phyloP scores from a whole-genome alignment of 2,888 invertebrate genomes.

The Scaptomyza cyrtandrae region DNA sequence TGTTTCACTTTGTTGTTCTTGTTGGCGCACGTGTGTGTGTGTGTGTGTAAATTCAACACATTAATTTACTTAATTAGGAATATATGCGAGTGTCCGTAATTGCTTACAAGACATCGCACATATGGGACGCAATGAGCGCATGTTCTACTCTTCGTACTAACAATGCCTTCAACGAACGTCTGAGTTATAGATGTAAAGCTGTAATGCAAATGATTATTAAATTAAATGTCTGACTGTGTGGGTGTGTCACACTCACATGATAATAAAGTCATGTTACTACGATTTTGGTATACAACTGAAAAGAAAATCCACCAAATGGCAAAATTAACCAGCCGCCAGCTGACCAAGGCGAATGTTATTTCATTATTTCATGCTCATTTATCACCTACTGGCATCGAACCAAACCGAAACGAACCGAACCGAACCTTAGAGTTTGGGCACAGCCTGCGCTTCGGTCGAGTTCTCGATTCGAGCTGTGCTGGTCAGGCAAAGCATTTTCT shows the following conservation, averaged over 20 bases:
- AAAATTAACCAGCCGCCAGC: constrained; percentile 46
- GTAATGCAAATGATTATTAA: constrained; percentile 74
- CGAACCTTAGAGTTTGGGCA: constrained; percentile 6
- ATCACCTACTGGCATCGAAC: constrained; percentile 70
- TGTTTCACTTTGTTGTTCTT: constrained; percentile 65
- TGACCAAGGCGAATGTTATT: constrained; percentile 65
- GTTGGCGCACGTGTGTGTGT: constrained; percentile 61
- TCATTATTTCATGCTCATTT: constrained; percentile 76
- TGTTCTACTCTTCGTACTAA: constrained; percentile 18
- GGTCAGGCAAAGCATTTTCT: constrained; percentile 3
- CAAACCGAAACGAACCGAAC: constrained; percentile 43
- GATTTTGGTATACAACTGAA: constrained; percentile 12
- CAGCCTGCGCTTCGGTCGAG: neutral
- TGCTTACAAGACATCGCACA: constrained; percentile 70
- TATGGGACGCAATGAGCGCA: constrained; percentile 58
- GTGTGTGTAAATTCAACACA: constrained; percentile 72
- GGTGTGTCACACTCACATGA: constrained; percentile 23
- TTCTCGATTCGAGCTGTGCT: neutral
- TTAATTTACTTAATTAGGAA: constrained; percentile 79
- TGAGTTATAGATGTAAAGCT: constrained; percentile 45
- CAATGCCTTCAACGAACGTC: constrained; percentile 7
- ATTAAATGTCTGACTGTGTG: constrained; percentile 65
- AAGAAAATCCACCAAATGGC: constrained; percentile 32
- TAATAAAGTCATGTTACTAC: constrained; percentile 32
- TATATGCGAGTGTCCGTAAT: constrained; percentile 73